Evolutionary conservation across 2,888 invertebrate species (phyloP).

Genomic region (Subacronicta megacephala): DNA sequence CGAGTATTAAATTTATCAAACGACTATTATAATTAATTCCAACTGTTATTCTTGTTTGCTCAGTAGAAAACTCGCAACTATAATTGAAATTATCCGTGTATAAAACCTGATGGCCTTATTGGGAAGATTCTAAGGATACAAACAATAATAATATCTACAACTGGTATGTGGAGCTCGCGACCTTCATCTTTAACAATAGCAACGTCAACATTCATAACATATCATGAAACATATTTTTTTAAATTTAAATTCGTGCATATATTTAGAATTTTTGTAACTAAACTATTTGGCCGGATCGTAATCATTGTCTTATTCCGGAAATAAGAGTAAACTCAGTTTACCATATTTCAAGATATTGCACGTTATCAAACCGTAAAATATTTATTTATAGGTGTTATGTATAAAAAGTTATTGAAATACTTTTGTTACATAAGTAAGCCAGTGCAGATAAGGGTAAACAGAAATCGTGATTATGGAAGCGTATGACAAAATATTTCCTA

Average conservation of each 20-base stretch:
- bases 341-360: constrained; percentile 28
- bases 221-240: constrained; percentile 5
- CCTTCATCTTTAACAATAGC: constrained; percentile 23
- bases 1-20: constrained; percentile 7
- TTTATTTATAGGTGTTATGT: constrained; percentile 36
- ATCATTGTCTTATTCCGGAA: constrained; percentile 13
- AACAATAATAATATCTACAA: constrained; percentile 21
- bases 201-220: constrained; percentile 3
- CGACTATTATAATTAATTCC: constrained; percentile 21
- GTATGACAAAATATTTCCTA: constrained; percentile 3
- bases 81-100: constrained; percentile 53
- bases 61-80: constrained; percentile 55
- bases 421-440: constrained; percentile 19
- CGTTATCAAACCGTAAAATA: constrained; percentile 31
- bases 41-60: constrained; percentile 17
- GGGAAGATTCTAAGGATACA: constrained; percentile 54
- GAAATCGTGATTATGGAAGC: constrained; percentile 3
- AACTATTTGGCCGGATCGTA: constrained; percentile 17
- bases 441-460: constrained; percentile 35
- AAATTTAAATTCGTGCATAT: too few relatives aligned
- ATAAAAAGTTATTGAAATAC: constrained; percentile 26
- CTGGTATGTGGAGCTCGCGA: constrained; percentile 4
- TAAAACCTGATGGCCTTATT: constrained; percentile 56
- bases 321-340: constrained; percentile 24
- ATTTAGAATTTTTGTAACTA: too few relatives aligned